Evolutionary conservation across 2,888 invertebrate genomes (phyloP), one percentile per base, ranked within the genome.

Genomic region (Trachelus troglodyta): DNA sequence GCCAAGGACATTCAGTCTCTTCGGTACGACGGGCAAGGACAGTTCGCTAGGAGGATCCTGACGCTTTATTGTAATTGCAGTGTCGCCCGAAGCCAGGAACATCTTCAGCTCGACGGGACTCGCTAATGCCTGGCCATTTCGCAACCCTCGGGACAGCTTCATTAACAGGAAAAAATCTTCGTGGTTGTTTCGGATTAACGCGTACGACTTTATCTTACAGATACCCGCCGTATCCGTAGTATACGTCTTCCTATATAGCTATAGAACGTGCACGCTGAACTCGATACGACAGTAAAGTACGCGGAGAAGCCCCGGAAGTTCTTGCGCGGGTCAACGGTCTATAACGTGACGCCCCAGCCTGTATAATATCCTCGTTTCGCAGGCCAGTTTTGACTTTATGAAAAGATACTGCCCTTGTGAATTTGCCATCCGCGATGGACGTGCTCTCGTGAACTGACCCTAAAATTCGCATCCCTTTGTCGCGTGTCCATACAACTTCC

Each of bases 11-110:
- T 56, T 56, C 56, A 1, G 56, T 56, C 56, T 56, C 2, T 56
- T 56, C 56, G 23, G 56, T 23, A 56, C 56, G 1, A 56, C 23
- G 23, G 56, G 56, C 56, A 40, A 40, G 40, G 40, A 40, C 40
- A 56, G 56, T 56, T 56, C 56, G 2, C 56, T 9, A 2, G 56
- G 56, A 56, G 77, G 80, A 68, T 69, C 80, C 81, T 78, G 83
- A 80, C 84, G 85, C 84, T 90, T 90, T 87, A 87, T 86, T 86
- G 87, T 89, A 89, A 89, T 89, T 89, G 89, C 86, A 77, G 80
- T 86, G 86, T 85, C 86, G 85, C 84, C 81, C 82, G 80, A 79
- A 81, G 77, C 73, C 73, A 79, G 76, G 81, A 81, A 85, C 81
- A 81, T 78, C 77, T 35, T 79, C 76, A 79, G 73, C 79, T 56